Conservation (phyloP, 2,888 invertebrate genomes). For the Beris chalybata region DNA sequence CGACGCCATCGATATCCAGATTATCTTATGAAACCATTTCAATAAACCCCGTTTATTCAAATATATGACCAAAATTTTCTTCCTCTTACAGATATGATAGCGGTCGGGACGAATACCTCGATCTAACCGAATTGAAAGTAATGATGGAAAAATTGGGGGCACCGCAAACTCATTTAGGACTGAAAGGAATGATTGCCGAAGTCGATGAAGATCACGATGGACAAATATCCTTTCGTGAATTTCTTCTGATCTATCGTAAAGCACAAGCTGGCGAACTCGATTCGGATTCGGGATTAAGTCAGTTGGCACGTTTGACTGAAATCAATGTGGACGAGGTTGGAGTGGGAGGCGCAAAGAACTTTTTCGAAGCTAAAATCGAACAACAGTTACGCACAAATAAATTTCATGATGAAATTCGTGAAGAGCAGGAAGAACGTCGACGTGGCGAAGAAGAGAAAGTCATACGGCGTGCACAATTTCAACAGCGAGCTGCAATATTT, state of each 20-base stretch:
- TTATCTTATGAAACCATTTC: too few relatives aligned
- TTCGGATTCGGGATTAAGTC: conserved; percentile 82
- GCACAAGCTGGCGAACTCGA: conserved; percentile 89
- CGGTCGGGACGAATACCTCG: conserved; percentile 84
- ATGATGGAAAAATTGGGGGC: conserved; percentile 97
- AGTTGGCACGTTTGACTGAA: conserved; percentile 84
- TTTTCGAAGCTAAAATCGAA: conserved; percentile 95
- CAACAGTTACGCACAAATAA: conserved; percentile 80
- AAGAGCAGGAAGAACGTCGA: conserved; percentile 88
- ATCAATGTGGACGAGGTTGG: conserved; percentile 93
- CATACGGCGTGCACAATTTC: conserved; percentile 77
- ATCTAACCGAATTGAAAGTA: conserved; percentile 84
- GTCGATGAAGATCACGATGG: conserved; percentile 85
- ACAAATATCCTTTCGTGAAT: conserved; percentile 89
- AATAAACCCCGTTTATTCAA: too few relatives aligned
- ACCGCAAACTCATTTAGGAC: conserved; percentile 92
- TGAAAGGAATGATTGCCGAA: conserved; percentile 93
- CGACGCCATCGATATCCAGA: too few relatives aligned
- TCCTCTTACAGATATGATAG: conserved; percentile 78
- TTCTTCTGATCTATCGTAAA: conserved; percentile 78
- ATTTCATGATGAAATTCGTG: conserved; percentile 89
- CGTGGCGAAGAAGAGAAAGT: conserved; percentile 83
- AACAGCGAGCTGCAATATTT: conserved; percentile 86
- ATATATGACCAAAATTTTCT: background rate
- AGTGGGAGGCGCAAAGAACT: conserved; percentile 91